Evolutionary conservation across 2,113 vertebrate genomes (phyloP), one percentile per base, ranked within the genome.

Genomic region (Muscicapa adusta): DNA sequence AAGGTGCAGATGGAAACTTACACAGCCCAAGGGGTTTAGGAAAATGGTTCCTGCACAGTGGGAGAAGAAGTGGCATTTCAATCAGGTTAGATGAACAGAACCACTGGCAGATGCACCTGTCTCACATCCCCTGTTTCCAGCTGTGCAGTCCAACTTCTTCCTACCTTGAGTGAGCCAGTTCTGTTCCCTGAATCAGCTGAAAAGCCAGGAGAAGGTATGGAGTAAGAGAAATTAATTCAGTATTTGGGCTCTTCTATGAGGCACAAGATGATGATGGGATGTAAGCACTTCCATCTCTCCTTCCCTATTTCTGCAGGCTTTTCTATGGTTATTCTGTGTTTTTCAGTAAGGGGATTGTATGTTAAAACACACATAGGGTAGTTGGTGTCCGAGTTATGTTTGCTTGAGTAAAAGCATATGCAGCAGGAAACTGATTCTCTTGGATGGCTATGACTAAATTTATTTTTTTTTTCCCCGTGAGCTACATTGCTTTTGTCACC

Each of bases 321-420:
- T 45, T 45, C 43, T 45, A 20, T 45, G 43, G 43, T 20, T 81
- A n/a, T 26, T 67, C 28, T 31, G 1, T 61, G 23, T 63, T 77
- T 89, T 81, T 25, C 61, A 79, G 34, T 26, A 47, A 34, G 53
- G 7, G 40, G 56, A 28, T 22, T 76, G 2, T 43, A 15, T 18
- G 33, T 3, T 31, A 25, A 57, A 33, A 50, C 10, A 53, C 19
- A 26, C 4, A 3, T 23, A 4, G 54, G 4, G 0, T 2, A 0
- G 29, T 19, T 57, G 80, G 9, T 83, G 23, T 56, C 61, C 12
- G 19, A 71, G 19, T 62, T 89, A 47, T 0, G 0, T 31, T 79
- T 66, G n/a, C 9, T n/a, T 79, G n/a, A 68, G 12, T 85, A 29
- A 11, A 91, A 84, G 8, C 10, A 8, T 65, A 7, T 66, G 26